These are phyloP conservation scores for Virgularia gustaviana DNA, from an alignment of 92 coral and sea anemone species.

Conservation along the genomic window DNA sequence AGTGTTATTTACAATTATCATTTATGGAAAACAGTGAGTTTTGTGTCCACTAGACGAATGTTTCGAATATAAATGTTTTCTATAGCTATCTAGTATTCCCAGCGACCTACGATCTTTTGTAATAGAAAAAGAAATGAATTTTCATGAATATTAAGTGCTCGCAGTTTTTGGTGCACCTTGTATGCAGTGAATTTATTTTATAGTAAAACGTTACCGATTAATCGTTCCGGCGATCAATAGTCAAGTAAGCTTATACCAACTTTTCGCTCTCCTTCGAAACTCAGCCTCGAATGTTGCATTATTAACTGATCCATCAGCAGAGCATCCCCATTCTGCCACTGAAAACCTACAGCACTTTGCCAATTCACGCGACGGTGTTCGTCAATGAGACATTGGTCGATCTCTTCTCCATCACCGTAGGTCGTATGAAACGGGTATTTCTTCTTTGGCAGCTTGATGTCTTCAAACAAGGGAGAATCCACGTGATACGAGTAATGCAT, in stretches of 20 bases:
- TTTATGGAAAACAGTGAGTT: no score
- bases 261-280: conserved; percentile 26
- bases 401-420: conserved; percentile 27
- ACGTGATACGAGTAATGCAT: conserved; percentile 5
- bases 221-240: no score
- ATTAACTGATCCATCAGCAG: conserved; percentile 12
- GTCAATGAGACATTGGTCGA: background rate
- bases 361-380: background rate
- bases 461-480: conserved; percentile 17
- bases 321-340: conserved; percentile 29
- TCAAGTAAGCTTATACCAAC: background rate
- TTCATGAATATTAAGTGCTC: no score
- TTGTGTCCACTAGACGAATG: no score
- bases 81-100: no score
- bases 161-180: no score
- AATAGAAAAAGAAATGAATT: no score
- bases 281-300: conserved; percentile 13
- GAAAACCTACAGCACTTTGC: conserved; percentile 26
- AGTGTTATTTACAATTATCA: no score
- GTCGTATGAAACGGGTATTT: conserved; percentile 17
- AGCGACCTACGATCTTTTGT: no score
- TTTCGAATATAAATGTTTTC: no score
- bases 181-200: no score
- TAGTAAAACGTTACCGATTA: no score
- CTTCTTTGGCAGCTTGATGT: conserved; percentile 1